A percentile compares a stretch with the other conserved stretches of the same genome.
Conservation (phyloP, 2,113 vertebrate genomes). For the Coptodon bakossiorum region DNA sequence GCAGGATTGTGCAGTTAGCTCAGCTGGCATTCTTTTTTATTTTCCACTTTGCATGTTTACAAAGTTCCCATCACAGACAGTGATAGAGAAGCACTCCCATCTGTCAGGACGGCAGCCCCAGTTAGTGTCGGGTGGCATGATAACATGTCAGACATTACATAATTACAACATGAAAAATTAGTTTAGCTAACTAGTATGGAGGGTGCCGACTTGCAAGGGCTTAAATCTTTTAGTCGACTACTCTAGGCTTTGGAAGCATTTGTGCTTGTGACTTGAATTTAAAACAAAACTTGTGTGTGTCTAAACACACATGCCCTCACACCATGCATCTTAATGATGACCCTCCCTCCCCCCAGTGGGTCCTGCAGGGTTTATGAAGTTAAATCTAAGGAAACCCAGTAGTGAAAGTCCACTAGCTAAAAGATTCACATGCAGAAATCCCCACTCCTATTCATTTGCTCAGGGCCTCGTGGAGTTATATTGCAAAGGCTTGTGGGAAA, state of each 20-base stretch:
- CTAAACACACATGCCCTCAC: background rate
- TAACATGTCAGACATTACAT: background rate
- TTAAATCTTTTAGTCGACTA: background rate
- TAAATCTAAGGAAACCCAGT: constrained; percentile 2
- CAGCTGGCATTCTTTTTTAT: background rate
- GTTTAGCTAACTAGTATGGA: background rate
- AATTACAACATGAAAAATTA: background rate
- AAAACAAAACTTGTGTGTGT: background rate
- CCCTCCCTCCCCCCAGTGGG: background rate
- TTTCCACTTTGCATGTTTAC: background rate
- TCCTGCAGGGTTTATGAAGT: constrained; percentile 14
- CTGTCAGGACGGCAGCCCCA: background rate
- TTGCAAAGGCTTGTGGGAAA: constrained; percentile 16
- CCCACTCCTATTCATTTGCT: background rate
- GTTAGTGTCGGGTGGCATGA: background rate
- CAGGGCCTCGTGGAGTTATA: background rate
- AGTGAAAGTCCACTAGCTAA: background rate
- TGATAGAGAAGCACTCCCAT: background rate
- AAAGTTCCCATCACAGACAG: background rate
- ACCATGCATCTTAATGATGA: constrained; percentile 32
- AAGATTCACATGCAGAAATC: constrained; percentile 5
- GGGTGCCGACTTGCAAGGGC: background rate
- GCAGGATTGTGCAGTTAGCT: background rate
- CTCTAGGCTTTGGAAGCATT: constrained; percentile 7
- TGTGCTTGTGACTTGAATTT: constrained; percentile 26